Evolutionary conservation across 2,113 vertebrate genomes (phyloP).

Genomic region (Xenus cinereus): DNA sequence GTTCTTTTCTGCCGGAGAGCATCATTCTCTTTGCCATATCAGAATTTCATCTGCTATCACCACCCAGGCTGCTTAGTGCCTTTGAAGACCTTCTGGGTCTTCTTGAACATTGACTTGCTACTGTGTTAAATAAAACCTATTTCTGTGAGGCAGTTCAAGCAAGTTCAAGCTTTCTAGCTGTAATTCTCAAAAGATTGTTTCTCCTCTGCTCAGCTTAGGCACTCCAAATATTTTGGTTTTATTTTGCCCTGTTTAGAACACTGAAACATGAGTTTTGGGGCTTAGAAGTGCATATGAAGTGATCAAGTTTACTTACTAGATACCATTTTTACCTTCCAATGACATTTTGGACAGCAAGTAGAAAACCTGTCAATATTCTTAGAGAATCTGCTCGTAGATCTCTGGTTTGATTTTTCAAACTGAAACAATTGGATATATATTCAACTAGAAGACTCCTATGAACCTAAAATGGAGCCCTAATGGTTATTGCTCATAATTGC

Average conservation of each 20-base stretch:
- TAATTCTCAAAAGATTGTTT: background rate
- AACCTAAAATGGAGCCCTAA: background rate
- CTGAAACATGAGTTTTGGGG: background rate
- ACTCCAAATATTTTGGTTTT: background rate
- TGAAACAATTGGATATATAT: background rate
- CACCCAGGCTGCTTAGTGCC: background rate
- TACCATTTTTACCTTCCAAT: background rate
- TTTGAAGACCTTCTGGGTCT: background rate
- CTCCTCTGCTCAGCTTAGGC: fast-evolving
- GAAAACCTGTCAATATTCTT: background rate
- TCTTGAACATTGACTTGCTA: background rate
- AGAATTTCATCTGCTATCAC: background rate
- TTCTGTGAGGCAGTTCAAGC: background rate
- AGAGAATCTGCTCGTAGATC: background rate
- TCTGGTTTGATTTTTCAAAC: background rate
- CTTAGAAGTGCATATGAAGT: background rate
- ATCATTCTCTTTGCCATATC: background rate
- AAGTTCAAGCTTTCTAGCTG: background rate
- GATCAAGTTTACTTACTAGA: background rate
- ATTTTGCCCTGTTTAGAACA: background rate
- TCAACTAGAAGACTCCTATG: background rate
- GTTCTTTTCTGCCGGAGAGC: background rate
- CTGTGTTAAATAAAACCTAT: background rate
- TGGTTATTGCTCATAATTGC: background rate
- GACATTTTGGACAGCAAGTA: background rate